Evolutionary conservation across 2,888 invertebrate species (phyloP).

Genomic region (Anthophora plumipes): DNA sequence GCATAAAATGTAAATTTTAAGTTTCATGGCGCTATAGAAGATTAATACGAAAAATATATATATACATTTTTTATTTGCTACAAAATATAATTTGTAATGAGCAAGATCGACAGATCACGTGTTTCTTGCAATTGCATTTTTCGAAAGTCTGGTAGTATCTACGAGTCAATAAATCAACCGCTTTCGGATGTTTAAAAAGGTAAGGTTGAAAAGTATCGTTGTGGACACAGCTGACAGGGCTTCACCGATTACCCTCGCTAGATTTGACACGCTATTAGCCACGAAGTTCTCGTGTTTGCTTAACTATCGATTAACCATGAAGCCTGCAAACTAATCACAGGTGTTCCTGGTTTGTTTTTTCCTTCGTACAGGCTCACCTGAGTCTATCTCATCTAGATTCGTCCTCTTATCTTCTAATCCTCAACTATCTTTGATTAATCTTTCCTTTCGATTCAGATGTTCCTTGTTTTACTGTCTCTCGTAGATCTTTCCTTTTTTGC

Average conservation of each 20-base stretch:
- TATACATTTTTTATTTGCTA: too few relatives aligned
- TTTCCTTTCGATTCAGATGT: background rate
- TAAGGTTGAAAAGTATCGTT: slow-evolving; percentile 53
- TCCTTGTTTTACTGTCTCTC: background rate
- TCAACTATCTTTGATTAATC: background rate
- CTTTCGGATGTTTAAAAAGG: slow-evolving; percentile 50
- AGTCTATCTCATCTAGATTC: background rate
- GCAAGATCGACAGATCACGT: background rate
- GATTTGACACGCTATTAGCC: slow-evolving; percentile 67
- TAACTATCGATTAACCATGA: slow-evolving; percentile 62
- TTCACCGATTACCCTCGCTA: slow-evolving; percentile 63
- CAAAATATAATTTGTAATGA: background rate
- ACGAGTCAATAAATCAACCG: slow-evolving; percentile 61
- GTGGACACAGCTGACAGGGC: slow-evolving; percentile 71
- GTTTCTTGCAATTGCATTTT: too few relatives aligned
- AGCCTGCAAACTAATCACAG: slow-evolving; percentile 36
- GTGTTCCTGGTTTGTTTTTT: slow-evolving; percentile 40
- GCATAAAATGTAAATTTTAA: too few relatives aligned
- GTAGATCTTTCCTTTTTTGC: background rate
- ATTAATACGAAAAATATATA: too few relatives aligned
- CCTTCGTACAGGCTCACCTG: slow-evolving; percentile 21
- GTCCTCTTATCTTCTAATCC: background rate
- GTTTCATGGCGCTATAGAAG: too few relatives aligned
- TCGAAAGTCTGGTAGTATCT: slow-evolving; percentile 18
- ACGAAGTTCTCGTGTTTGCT: slow-evolving; percentile 67